phyloP scores from a whole-genome alignment of 1,140 invertebrate species.

The Camponotus vicinus region DNA sequence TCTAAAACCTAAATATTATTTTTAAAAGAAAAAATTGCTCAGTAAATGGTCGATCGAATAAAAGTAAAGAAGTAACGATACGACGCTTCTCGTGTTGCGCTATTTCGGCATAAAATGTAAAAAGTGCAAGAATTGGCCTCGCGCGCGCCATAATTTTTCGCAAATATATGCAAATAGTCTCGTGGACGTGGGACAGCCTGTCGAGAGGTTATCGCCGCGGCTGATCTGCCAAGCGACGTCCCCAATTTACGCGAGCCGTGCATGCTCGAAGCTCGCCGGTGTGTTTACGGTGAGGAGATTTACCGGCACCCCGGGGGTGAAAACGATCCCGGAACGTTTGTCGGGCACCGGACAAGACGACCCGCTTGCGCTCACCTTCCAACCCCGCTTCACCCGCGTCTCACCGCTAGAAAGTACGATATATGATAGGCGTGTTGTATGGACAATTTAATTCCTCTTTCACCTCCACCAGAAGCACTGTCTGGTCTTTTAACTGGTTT shows the following conservation, averaged over 20 bases:
- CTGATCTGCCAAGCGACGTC: conserved; percentile 72
- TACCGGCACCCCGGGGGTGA: conserved; percentile 68
- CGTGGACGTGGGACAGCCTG: conserved; percentile 71
- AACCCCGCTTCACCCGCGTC: conserved; percentile 21
- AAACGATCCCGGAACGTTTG: conserved; percentile 71
- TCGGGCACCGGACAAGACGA: conserved; percentile 66
- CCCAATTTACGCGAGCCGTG: conserved; percentile 77
- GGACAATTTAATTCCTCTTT: conserved; percentile 69
- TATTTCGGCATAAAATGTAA: conserved; percentile 6
- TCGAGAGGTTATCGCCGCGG: conserved; percentile 77
- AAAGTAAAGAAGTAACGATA: neutral
- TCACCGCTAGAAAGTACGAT: conserved; percentile 23
- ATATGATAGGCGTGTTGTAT: conserved; percentile 61
- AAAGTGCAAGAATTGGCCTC: neutral
- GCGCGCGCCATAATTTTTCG: conserved; percentile 57
- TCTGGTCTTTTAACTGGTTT: neutral
- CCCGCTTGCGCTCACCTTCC: conserved; percentile 57
- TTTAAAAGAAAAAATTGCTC: neutral
- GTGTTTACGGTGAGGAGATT: conserved; percentile 72
- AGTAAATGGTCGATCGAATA: neutral
- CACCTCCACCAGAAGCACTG: neutral
- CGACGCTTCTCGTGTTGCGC: conserved; percentile 3
- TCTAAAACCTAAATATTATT: neutral
- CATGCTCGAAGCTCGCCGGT: conserved; percentile 63
- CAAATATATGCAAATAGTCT: conserved; percentile 67